Conservation (phyloP, 2,888 invertebrate genomes). For the Pristionchus maxplancki region DNA sequence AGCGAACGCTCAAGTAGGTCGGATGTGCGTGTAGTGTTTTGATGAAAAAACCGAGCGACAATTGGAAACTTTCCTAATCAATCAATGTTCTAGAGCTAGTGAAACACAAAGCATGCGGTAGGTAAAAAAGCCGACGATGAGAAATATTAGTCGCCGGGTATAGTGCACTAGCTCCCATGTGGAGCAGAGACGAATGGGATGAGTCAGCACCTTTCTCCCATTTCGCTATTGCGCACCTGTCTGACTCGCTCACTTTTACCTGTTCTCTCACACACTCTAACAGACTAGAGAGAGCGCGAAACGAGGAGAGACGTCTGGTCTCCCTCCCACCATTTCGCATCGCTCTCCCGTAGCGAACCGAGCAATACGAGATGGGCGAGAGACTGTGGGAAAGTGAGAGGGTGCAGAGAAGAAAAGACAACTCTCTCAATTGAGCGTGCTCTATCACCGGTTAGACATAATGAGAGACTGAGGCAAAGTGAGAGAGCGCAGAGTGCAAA, state of each 20-base stretch:
- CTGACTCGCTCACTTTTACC: neutral
- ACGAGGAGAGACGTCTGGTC: too few relatives aligned
- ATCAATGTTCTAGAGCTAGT: too few relatives aligned
- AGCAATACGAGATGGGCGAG: neutral
- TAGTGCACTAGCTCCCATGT: too few relatives aligned
- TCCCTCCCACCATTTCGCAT: neutral
- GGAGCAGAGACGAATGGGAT: neutral
- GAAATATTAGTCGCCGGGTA: neutral
- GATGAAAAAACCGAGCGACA: neutral
- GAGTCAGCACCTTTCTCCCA: neutral
- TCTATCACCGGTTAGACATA: neutral
- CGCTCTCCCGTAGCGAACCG: neutral
- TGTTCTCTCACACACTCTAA: neutral
- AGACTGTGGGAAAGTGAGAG: neutral
- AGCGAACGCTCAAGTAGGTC: neutral
- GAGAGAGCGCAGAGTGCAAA: neutral
- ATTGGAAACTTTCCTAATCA: neutral
- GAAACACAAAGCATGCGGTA: too few relatives aligned
- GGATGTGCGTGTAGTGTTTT: neutral
- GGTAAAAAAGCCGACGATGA: too few relatives aligned
- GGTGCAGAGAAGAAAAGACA: neutral
- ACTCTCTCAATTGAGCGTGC: neutral
- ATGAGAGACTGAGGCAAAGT: neutral
- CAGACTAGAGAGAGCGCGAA: neutral
- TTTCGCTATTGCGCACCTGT: neutral